Percentiles rank a stretch among this genome's conserved stretches.
phyloP scores from a whole-genome alignment of 1,140 invertebrate genomes.

The Ptiloglossa arizonensis region DNA sequence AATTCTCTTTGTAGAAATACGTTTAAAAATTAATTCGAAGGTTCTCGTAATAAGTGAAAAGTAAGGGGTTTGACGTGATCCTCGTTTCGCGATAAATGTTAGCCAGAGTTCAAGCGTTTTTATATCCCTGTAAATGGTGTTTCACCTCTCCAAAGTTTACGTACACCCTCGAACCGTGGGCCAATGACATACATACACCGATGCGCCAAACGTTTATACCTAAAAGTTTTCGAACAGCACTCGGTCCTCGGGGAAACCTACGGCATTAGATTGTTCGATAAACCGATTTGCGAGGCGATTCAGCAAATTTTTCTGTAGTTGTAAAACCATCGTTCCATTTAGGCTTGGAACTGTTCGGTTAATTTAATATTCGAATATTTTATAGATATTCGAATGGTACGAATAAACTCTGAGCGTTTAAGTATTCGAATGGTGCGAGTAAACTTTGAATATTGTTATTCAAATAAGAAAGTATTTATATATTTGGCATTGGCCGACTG shows the following conservation, averaged over 20 bases:
- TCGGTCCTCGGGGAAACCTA: not conserved
- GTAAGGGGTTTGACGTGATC: no score
- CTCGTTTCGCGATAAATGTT: not conserved
- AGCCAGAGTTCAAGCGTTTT: not conserved
- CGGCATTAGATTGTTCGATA: conserved; percentile 9
- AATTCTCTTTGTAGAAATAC: no score
- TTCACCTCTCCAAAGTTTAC: not conserved
- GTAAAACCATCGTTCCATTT: conserved; percentile 14
- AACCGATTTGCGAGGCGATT: conserved; percentile 15
- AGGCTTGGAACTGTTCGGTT: no score
- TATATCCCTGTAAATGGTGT: not conserved
- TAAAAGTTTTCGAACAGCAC: conserved; percentile 2
- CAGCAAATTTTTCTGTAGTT: conserved; percentile 1
- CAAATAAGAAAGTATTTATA: no score
- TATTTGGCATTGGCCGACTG: no score
- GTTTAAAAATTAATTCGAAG: no score
- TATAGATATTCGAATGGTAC: no score
- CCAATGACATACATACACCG: not conserved
- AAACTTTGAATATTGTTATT: no score
- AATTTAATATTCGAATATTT: no score
- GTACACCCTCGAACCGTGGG: not conserved
- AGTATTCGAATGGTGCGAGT: no score
- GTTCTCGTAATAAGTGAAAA: no score
- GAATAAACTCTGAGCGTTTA: no score
- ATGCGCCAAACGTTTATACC: not conserved